phyloP scores from a whole-genome alignment of 2,113 vertebrate species.

The Aegithalos caudatus region DNA sequence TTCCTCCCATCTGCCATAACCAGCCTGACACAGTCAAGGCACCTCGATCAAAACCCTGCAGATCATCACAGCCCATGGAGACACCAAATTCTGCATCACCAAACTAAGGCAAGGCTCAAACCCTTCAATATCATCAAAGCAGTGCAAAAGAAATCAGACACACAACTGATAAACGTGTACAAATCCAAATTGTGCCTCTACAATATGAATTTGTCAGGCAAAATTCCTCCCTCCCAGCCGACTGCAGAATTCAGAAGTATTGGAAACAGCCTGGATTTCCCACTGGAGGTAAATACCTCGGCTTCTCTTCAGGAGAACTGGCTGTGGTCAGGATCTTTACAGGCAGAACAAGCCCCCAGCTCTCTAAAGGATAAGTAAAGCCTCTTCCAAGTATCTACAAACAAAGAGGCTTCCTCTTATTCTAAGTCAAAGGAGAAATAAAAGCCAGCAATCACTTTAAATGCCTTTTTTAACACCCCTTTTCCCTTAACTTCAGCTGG shows the following conservation, averaged over 20 bases:
- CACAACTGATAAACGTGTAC: rapidly evolving
- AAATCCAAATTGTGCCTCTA: rapidly evolving
- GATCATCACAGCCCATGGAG: neutral
- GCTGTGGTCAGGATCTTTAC: neutral
- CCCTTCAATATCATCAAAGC: neutral
- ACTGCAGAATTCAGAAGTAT: neutral
- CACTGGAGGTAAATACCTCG: neutral
- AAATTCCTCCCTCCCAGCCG: neutral
- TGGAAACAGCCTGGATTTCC: neutral
- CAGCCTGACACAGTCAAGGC: rapidly evolving
- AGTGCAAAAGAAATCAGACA: neutral
- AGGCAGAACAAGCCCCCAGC: neutral
- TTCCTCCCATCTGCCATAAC: neutral
- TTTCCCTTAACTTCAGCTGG: neutral
- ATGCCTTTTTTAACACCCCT: neutral
- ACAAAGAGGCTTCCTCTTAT: neutral
- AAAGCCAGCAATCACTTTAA: neutral
- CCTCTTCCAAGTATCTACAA: neutral
- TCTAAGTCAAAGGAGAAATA: neutral
- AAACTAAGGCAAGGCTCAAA: neutral
- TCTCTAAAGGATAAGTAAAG: neutral
- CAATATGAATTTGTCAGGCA: neutral
- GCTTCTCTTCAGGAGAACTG: neutral
- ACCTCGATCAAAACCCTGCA: neutral
- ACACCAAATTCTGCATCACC: neutral